phyloP scores from a whole-genome alignment of 2,113 vertebrate genomes.

The Carettochelys insculpta region DNA sequence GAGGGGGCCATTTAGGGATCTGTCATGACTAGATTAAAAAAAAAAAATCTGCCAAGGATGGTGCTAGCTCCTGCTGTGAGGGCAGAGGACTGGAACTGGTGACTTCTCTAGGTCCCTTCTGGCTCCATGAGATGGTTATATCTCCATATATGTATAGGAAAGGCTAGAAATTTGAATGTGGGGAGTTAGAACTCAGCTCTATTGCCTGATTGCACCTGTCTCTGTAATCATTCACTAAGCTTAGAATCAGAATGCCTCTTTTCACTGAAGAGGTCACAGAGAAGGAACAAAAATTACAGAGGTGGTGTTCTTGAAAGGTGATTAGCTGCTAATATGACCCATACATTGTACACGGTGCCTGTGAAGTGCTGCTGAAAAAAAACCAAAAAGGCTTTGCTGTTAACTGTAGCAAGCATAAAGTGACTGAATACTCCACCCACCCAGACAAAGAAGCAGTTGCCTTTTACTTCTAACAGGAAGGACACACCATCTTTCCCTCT shows the following conservation, averaged over 20 bases:
- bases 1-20: no score
- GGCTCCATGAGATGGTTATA: no score
- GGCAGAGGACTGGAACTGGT: no score
- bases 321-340: not conserved
- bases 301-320: not conserved
- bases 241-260: not conserved
- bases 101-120: no score
- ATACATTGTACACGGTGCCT: rapidly evolving
- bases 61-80: no score
- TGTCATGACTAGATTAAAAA: no score
- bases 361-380: not conserved
- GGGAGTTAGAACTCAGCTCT: not conserved
- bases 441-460: not conserved
- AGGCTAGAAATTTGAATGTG: not conserved
- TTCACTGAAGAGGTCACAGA: not conserved
- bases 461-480: not conserved
- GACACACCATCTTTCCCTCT: not conserved
- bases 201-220: rapidly evolving
- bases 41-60: no score
- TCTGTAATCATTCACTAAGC: not conserved
- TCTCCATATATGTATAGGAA: no score
- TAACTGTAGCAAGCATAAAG: not conserved
- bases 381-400: not conserved
- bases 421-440: not conserved
- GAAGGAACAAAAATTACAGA: not conserved